Evolutionary conservation across 2,888 invertebrate genomes (phyloP), one percentile per base, ranked within the genome.

Genomic region (Parascotia fuliginaria): DNA sequence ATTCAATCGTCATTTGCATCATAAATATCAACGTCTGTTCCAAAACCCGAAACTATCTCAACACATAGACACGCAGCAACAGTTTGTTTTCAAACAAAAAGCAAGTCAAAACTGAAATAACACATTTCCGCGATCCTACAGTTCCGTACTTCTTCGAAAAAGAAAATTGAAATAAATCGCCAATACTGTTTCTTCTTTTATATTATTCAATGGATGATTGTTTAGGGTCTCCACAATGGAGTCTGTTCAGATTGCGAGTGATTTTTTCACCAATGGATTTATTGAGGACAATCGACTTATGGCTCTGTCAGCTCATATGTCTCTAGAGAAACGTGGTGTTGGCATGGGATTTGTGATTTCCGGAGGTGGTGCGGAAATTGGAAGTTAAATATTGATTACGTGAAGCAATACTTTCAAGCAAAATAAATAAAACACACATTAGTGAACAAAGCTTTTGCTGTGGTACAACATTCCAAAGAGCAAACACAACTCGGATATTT

Each of bases 101-200:
- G 40, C 42, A 50, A 51, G 37, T 36, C 33, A 29, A 22, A 28
- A 34, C 55, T 33, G 50, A 54, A 56, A 65, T 55, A 67, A 55
- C 70, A 67, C 63, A 57, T 55, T 42, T 42, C 38, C 27, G 31
- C 70, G 56, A 60, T 65, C 55, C 55, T 50, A 65, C 57, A 52
- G 55, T 34, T 31, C 13, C 13, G 11, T 36, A 40, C 61, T 60
- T 55, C 56, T 48, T 61, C 51, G 47, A 58, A 52, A 50, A 52
- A 58, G 60, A 59, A 67, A 73, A 77, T 74, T 68, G 65, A 73
- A 73, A 78, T 75, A 68, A 72, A 77, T 75, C 53, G 71, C 42
- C 61, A 46, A 54, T 66, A 52, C 61, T 53, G 62, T 60, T 53
- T 40, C 46, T 43, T 13, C 31, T 44, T 12, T 24, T 50, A 29